Conservation (phyloP, 2,797 vertebrate species). For the Florisuga fusca region DNA sequence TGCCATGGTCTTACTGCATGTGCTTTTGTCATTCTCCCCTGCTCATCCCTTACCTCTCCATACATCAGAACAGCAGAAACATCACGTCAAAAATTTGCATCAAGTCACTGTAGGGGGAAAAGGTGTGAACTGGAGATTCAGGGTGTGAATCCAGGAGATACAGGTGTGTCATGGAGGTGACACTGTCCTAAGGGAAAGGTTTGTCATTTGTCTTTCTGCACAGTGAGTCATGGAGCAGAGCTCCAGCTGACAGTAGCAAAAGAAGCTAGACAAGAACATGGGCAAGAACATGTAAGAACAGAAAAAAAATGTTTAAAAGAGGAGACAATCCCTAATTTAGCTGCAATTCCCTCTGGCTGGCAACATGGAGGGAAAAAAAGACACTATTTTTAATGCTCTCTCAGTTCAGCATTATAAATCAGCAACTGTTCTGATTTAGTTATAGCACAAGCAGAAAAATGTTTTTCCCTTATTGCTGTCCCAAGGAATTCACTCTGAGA, state of each 20-base stretch:
- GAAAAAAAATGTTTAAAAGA: neutral
- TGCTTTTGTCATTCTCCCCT: neutral
- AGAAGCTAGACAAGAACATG: neutral
- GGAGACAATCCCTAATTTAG: neutral
- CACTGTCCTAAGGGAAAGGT: conserved; percentile 14
- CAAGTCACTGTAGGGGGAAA: neutral
- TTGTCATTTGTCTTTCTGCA: neutral
- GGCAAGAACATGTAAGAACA: neutral
- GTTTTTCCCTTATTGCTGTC: conserved; percentile 17
- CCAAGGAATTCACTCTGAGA: neutral
- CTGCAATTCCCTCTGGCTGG: conserved; percentile 20
- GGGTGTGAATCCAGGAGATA: neutral
- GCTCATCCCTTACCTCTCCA: neutral
- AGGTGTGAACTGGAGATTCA: neutral
- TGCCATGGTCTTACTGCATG: neutral
- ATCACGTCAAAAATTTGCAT: accelerated
- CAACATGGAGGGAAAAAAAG: neutral
- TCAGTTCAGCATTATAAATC: conserved; percentile 10
- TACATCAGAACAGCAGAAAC: neutral
- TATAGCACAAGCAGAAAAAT: neutral
- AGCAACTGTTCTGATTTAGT: neutral
- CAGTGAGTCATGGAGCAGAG: neutral
- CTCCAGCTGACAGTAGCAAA: conserved; percentile 46
- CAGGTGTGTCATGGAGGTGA: neutral
- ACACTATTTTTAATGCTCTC: conserved; percentile 27